Evolutionary conservation across 2,888 invertebrate genomes (phyloP), one percentile per base, ranked within the genome.

Genomic region (Crematogaster levior): DNA sequence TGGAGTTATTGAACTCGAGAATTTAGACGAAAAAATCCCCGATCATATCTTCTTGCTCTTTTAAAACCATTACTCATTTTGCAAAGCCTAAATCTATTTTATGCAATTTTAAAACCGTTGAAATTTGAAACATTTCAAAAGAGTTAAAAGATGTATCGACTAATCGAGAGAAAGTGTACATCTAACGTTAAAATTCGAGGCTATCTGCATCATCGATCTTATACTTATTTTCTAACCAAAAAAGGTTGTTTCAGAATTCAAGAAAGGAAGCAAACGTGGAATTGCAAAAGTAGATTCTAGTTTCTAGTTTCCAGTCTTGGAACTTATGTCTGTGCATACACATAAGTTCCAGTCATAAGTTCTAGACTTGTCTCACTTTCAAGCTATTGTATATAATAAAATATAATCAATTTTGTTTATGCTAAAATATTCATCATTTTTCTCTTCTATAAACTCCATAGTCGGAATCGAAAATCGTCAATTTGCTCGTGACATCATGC

Each of bases 1-100:
- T 87, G 81, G 83, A 88, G 75, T 88, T 83, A 80, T 81, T 83
- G 81, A 88, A 88, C 81, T 82, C 24, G 18, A 40, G 68, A 82
- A 74, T 58, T 70, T 73, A 72, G 60, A 53, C 56, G 34, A 51
- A 87, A 85, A 85, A 84, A 83, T 87, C 60, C 81, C 61, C 56
- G n/a, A 10, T 24, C 27, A 40, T 2, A 15, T 51, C n/a, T 65
- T 30, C 7, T 27, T 56, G 5, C 27, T 7, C 15, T 10, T 15
- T 34, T 51, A 4, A 43, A 37, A 40, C 7, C 3, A 7, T 51
- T 34, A 12, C 48, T 37, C 1, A 15, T 24, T 18, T 63, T 48
- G 24, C 18, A 21, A 34, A 27, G 2, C 15, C 3, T 9, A 7
- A 40, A 74, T 51, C 51, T 10, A 27, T 53, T 30, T 48, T 21